Evolutionary conservation across 2,888 invertebrate genomes (phyloP).

Genomic region (Vanessa cardui): DNA sequence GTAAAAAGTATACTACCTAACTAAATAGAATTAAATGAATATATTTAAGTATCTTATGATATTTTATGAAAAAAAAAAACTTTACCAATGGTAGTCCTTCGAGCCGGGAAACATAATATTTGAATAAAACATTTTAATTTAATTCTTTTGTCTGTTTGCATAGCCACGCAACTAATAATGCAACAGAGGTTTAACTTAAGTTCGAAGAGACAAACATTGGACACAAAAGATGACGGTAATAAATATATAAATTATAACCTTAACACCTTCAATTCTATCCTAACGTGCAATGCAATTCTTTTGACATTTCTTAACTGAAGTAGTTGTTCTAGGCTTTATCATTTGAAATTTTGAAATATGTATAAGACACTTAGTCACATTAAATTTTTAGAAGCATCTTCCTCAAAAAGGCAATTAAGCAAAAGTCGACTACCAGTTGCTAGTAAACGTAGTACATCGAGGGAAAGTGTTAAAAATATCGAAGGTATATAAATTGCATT

Average conservation of each 20-base stretch:
- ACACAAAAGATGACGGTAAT: slow-evolving; percentile 10
- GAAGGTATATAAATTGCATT: not conserved
- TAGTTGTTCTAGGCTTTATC: no score
- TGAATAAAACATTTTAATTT: not conserved
- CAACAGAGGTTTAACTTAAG: slow-evolving; percentile 15
- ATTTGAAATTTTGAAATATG: no score
- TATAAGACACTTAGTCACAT: slow-evolving; percentile 13
- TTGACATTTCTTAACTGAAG: no score
- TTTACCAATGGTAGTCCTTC: not conserved
- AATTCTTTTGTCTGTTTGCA: slow-evolving; percentile 9
- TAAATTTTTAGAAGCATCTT: slow-evolving; percentile 27
- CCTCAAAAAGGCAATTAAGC: slow-evolving; percentile 8
- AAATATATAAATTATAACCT: not conserved
- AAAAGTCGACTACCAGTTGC: slow-evolving; percentile 7
- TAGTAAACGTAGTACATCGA: not conserved
- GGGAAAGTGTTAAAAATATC: slow-evolving; percentile 12
- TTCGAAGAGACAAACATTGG: slow-evolving; percentile 29
- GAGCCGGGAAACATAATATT: not conserved
- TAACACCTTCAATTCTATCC: not conserved
- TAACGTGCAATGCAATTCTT: no score
- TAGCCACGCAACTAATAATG: slow-evolving; percentile 18
- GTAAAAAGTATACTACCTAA: no score
- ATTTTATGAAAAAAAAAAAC: no score
- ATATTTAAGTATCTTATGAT: no score
- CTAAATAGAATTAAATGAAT: no score